These are phyloP conservation scores for Tridacna crocea DNA, from an alignment of 2,888 invertebrate genomes.

Conservation along the genomic window DNA sequence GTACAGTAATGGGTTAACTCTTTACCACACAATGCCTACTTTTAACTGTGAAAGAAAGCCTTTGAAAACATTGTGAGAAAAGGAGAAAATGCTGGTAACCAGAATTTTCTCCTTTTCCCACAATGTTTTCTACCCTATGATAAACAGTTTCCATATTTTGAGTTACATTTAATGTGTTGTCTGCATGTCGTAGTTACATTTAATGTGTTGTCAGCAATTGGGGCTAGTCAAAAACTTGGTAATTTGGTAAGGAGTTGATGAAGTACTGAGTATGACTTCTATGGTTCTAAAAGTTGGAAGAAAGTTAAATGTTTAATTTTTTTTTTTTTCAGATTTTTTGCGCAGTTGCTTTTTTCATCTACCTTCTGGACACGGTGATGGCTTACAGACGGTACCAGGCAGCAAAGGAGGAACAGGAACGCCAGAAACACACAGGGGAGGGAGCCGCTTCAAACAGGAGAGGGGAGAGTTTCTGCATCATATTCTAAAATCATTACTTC, in stretches of 20 bases:
- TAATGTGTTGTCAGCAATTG: background rate
- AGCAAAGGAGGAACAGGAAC: conserved; percentile 32
- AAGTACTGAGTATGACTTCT: too few species aligned
- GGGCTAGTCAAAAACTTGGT: background rate
- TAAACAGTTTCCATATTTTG: background rate
- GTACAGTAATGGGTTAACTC: too few species aligned
- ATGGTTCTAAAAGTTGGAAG: too few species aligned
- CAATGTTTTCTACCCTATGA: background rate
- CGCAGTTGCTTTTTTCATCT: conserved; percentile 43
- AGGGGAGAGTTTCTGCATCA: conserved; percentile 50
- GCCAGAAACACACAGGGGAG: conserved; percentile 36
- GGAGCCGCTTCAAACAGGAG: conserved; percentile 29
- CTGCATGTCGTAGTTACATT: background rate
- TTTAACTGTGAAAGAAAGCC: background rate
- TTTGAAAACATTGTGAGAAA: conserved; percentile 3
- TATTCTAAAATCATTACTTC: conserved; percentile 35
- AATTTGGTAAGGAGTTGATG: background rate
- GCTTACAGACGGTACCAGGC: conserved; percentile 46
- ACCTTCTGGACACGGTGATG: conserved; percentile 47
- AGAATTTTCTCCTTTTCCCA: conserved; percentile 2
- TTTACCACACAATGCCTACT: background rate
- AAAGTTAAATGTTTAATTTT: too few species aligned
- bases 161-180: background rate
- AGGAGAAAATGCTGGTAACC: background rate
- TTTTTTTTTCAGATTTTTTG: conserved; percentile 41